Base-by-base conservation (phyloP, 2,113 vertebrate species). In the Tenebrosternarchus preto region DNA sequence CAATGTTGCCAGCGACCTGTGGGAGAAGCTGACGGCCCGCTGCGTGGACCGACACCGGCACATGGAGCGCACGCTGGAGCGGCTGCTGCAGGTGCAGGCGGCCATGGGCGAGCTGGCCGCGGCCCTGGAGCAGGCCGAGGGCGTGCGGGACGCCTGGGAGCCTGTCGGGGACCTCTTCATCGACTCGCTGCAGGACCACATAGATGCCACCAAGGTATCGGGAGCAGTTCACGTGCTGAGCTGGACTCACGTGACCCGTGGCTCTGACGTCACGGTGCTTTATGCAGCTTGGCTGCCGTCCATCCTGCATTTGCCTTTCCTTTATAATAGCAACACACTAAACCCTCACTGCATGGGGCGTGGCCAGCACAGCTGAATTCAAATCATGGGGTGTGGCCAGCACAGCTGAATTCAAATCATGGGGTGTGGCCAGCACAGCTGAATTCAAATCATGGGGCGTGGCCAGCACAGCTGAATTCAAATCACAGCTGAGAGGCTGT, bases 111-210 rank as follows among this genome's bases (percentile, higher is more conserved):
- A 97, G 86, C 90, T 97, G 80, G 92, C 89, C 17, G 88, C 85
- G 0, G 93, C 95, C 0, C 89, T 99, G 85, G 94, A 94, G 81
- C 97, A 99, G 90, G 95, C 96, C 0, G 97, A 99, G 75, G 95
- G 93, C 0, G 93, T 98, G 80, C 88, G 93, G 5, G 94, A 94
- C 15, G 95, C 96, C 60, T 99, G 98, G 98, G 97, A 98, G 55
- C 95, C 97, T 46, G 98, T 99, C 0, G 97, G 97, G 17, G 97
- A 99, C 78, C 95, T 99, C 84, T 98, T 98, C 91, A 98, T 98
- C 2, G 96, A 98, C 87, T 96, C 97, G 36, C 92, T 99, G 85
- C 96, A 95, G 9, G 98, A 98, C 78, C 96, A 98, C 86, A 99
- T 99, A 70, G 96, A 98, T 39, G 94, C 96, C 0, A 95, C 95